A percentile compares a stretch with the other conserved stretches of the same genome.
Conservation (phyloP, 2,888 invertebrate genomes). For the Spodoptera exigua region DNA sequence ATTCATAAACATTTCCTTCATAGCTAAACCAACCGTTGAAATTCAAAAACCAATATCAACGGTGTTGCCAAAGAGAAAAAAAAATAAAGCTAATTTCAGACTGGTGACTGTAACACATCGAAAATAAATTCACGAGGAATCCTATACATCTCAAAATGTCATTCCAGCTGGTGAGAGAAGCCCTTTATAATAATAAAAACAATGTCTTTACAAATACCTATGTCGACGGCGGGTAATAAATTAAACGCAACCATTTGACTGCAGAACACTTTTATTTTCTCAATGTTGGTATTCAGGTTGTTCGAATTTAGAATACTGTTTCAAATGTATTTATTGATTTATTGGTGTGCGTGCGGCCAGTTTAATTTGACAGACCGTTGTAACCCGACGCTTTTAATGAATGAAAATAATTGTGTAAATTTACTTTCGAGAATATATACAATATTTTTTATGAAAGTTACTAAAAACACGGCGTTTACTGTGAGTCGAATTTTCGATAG, state of each 20-base stretch:
- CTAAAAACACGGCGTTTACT: too few species aligned
- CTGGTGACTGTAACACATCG: slow-evolving; percentile 21
- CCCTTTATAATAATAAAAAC: slow-evolving; percentile 56
- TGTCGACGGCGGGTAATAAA: slow-evolving; percentile 44
- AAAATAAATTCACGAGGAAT: slow-evolving; percentile 34
- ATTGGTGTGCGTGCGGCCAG: slow-evolving; percentile 40
- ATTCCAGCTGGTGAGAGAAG: slow-evolving; percentile 36
- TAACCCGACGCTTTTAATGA: background rate
- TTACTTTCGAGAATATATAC: too few species aligned
- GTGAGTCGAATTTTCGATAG: too few species aligned
- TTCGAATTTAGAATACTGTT: slow-evolving; percentile 50
- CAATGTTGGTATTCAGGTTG: slow-evolving; percentile 55
- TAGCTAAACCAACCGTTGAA: background rate
- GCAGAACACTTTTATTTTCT: slow-evolving; percentile 46
- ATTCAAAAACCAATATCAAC: background rate
- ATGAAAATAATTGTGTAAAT: too few species aligned
- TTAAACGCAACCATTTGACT: slow-evolving; percentile 39
- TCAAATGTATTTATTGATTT: slow-evolving; percentile 57
- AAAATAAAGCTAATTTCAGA: slow-evolving; percentile 5
- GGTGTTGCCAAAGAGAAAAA: background rate
- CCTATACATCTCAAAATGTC: slow-evolving; percentile 37
- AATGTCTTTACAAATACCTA: slow-evolving; percentile 49
- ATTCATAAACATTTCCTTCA: too few species aligned
- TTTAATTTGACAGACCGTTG: slow-evolving; percentile 10
- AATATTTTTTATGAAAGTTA: too few species aligned